phyloP scores from a whole-genome alignment of 2,888 invertebrate species.

The Hydroisotoma schaefferi region DNA sequence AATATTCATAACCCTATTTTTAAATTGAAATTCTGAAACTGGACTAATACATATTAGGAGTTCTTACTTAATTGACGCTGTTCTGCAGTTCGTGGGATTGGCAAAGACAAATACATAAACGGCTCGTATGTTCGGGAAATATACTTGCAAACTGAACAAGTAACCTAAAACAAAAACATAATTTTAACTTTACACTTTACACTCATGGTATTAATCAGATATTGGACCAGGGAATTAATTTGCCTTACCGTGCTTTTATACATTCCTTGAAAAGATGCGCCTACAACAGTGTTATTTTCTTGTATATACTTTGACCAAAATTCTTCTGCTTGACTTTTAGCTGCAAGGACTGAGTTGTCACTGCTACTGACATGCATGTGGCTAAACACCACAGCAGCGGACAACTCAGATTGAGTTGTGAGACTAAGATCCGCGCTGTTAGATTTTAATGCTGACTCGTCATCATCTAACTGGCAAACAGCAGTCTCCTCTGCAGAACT shows the following conservation, averaged over 20 bases:
- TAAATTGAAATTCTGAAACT: background rate
- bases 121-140: constrained; percentile 64
- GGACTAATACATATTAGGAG: background rate
- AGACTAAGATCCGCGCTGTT: too few species aligned
- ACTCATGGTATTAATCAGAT: background rate
- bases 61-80: constrained; percentile 49
- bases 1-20: background rate
- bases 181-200: background rate
- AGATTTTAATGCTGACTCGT: too few species aligned
- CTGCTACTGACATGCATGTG: background rate
- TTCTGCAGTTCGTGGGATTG: constrained; percentile 63
- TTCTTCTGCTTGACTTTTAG: constrained; percentile 57
- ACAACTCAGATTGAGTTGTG: too few species aligned
- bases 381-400: too few species aligned
- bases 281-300: constrained; percentile 60
- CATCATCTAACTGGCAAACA: too few species aligned
- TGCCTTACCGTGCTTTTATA: constrained; percentile 63
- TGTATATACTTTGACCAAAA: constrained; percentile 60
- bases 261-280: constrained; percentile 63
- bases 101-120: constrained; percentile 66
- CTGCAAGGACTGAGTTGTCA: background rate
- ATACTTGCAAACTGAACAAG: constrained; percentile 61
- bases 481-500: too few species aligned
- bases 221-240: constrained; percentile 7
- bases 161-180: constrained; percentile 56